Base-by-base conservation (phyloP, 2,113 vertebrate genomes). In the Ictidomys tridecemlineatus region DNA sequence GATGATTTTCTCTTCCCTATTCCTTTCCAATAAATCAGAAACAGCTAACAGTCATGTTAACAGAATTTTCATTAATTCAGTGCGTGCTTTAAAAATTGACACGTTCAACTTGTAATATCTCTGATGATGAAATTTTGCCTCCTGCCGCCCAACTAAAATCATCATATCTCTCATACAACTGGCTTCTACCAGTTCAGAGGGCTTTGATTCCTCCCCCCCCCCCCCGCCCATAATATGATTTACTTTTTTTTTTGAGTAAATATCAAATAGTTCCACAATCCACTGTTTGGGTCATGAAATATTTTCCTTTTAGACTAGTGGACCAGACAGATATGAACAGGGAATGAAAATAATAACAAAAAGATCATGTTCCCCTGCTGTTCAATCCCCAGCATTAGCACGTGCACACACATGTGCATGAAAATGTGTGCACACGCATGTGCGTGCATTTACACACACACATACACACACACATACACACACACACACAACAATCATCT, bases 11-110 rank as follows among this genome's bases (percentile, higher is more conserved):
- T 90, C 37, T 45, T 72, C 67, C 48, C 42, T 42, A 24, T 9
- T 92, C 14, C 34, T 92, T 91, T 85, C 86, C n/a, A 95, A 42
- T 91, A n/a, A 85, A 73, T 90, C 80, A 88, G 73, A 85, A 96
- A 82, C 14, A 73, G 58, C 45, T 93, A 89, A 48, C 37, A 69
- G 30, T 58, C 48, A 82, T 69, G 37, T 91, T 94, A 77, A 91
- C 20, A 77, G 72, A 82, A 92, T 88, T 91, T 78, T 48, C 73
- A 76, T 91, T 77, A 91, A 92, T 88, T 95, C 51, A 9, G 34
- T 85, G 13, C 85, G 77, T 93, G 78, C 53, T 93, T 84, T 88
- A 91, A 89, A 91, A 94, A 77, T 82, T 30, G 72, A 96, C 72
- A 72, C 30, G 61, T 17, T 85, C 77, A 94, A 89, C 53, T 78